A percentile compares a stretch with the other conserved stretches of the same genome.
phyloP scores from a whole-genome alignment of 92 coral and sea anemone species.

The Montipora capitata region DNA sequence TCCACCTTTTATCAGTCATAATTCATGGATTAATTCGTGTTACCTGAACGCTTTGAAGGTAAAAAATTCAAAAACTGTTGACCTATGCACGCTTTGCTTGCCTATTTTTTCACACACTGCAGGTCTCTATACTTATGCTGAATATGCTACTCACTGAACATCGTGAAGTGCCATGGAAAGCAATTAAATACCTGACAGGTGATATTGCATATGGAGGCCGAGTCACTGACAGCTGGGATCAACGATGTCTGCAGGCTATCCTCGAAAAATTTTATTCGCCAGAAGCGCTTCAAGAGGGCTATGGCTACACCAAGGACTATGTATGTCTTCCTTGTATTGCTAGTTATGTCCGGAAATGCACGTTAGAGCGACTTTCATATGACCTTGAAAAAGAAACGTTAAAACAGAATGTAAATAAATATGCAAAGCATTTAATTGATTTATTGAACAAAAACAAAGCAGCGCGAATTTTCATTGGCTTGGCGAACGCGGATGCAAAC shows the following conservation, averaged over 20 bases:
- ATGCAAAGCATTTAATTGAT: too few relatives aligned
- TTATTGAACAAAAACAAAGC: too few relatives aligned
- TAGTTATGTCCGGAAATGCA: too few relatives aligned
- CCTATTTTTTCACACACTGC: background rate
- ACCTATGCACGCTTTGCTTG: background rate
- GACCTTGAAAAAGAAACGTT: too few relatives aligned
- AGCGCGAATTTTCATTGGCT: too few relatives aligned
- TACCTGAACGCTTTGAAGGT: background rate
- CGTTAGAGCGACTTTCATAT: too few relatives aligned
- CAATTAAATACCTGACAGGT: constrained; percentile 90
- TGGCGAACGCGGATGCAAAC: too few relatives aligned
- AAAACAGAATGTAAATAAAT: too few relatives aligned
- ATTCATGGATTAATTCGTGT: background rate
- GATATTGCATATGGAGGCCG: constrained; percentile 98
- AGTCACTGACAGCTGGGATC: constrained; percentile 98
- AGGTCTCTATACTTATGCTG: constrained; percentile 97
- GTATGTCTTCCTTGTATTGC: constrained; percentile 47
- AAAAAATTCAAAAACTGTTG: too few relatives aligned
- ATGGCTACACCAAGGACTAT: constrained; percentile 86
- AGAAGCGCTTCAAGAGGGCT: constrained; percentile 82
- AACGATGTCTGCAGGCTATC: constrained; percentile 93
- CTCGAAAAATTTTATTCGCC: constrained; percentile 89
- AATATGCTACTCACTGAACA: constrained; percentile 94
- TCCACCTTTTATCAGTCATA: background rate
- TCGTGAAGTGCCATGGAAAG: constrained; percentile 96